These are phyloP conservation scores for Microcebus griseorufus DNA, from an alignment of 2,113 vertebrate species.

Conservation along the genomic window DNA sequence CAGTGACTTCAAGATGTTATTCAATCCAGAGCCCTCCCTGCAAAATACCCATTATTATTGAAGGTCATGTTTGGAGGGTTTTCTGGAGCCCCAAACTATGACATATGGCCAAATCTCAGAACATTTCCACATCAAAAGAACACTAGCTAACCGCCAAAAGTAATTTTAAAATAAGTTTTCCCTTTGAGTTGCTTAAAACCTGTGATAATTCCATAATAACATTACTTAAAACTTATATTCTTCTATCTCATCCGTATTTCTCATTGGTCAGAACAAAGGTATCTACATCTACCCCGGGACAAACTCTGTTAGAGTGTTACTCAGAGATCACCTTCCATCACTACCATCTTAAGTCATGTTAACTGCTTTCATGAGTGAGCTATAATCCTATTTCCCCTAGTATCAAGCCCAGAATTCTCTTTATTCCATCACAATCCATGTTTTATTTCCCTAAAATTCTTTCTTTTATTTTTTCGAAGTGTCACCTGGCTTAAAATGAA, in stretches of 20 bases:
- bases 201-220: background rate
- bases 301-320: background rate
- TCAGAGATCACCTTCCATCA: background rate
- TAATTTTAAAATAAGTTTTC: background rate
- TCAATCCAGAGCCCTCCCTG: background rate
- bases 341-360: background rate
- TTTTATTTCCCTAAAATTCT: background rate
- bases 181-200: background rate
- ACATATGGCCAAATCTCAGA: background rate
- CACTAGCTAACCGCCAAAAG: background rate
- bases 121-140: background rate
- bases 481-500: background rate
- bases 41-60: background rate
- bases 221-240: background rate
- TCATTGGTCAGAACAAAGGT: background rate
- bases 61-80: background rate
- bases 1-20: background rate
- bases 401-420: background rate
- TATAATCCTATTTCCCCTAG: background rate
- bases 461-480: background rate
- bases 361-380: background rate
- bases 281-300: no score
- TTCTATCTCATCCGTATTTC: background rate
- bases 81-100: background rate
- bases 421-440: background rate